Evolutionary conservation across 2,888 invertebrate genomes (phyloP), one percentile per base, ranked within the genome.

Genomic region (Spodoptera littoralis): DNA sequence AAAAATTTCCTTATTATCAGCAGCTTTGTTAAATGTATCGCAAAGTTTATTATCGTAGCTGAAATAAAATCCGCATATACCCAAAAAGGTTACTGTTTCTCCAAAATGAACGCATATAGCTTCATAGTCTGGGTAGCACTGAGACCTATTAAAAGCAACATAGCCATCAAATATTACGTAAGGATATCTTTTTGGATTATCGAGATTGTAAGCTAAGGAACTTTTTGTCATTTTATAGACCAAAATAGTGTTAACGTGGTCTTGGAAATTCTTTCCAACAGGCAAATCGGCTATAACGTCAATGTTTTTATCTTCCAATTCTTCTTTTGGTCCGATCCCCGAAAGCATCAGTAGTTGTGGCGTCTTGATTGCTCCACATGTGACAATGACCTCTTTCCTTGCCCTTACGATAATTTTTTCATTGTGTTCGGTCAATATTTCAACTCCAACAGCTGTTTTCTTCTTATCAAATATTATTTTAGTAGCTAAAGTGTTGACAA

Each of bases 281-380:
- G 92, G 88, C 8, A 91, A 81, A 67, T 95, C 86, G 13, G 84
- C 72, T 13, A 93, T 44, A 0, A 92, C 82, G 0, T 82, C 44
- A 22, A 95, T 94, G 4, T 83, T 81, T 9, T 90, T 79, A 0
- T 79, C 68, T 3, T 72, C 46, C 2, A 95, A 78, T 50, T 93
- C 89, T 0, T 83, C 60, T 46, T 68, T 81, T 0, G 95, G 95
- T 2, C 95, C 95, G 4, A 95, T 79, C 0, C 95, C 95, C 0
- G 95, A 95, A 0, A 95, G 79, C 88, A 95, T 91, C 0, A 95
- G 79, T 0, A 95, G 73, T 62, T 95, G 91, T 0, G 95, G 93
- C 0, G 93, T 89, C 60, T 92, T 92, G 13, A 95, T 84, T 4
- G 88, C 80, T 8, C 95, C 95, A 1, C 91, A 93, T 2, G 93